Evolutionary conservation across 1,140 invertebrate genomes (phyloP).

Genomic region (Rhagoletis pomonella): DNA sequence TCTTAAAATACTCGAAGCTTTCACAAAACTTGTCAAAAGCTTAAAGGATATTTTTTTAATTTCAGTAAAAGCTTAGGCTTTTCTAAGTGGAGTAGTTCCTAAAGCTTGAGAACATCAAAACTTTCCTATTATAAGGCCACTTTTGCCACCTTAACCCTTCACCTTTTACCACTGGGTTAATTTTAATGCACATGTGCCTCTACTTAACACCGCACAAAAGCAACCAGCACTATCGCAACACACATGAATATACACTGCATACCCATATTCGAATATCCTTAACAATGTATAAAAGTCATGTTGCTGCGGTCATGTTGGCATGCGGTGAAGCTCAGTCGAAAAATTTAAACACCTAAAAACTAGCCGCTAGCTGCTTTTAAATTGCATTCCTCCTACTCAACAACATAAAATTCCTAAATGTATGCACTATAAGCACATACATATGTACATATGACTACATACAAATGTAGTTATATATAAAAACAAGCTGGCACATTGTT

Average conservation of each 20-base stretch:
- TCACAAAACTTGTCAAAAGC: too few species aligned
- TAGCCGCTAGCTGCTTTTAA: constrained; percentile 32
- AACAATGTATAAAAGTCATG: constrained; percentile 15
- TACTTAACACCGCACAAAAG: not conserved
- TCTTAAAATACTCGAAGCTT: too few species aligned
- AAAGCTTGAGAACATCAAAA: not conserved
- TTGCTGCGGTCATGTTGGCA: constrained; percentile 10
- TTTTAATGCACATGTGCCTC: not conserved
- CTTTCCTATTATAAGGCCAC: too few species aligned
- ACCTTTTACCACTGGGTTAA: not conserved
- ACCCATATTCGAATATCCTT: too few species aligned
- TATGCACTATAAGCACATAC: too few species aligned
- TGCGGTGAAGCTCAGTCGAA: constrained; percentile 42
- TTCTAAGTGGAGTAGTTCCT: not conserved
- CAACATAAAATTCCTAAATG: not conserved
- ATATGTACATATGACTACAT: too few species aligned
- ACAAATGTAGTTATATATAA: not conserved
- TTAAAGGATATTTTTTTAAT: too few species aligned
- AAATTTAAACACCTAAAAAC: constrained; percentile 42
- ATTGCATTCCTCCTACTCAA: constrained; percentile 31
- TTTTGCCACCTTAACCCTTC: too few species aligned
- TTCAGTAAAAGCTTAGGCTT: not conserved
- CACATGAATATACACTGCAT: not conserved
- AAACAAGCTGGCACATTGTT: not conserved
- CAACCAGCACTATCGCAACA: too few species aligned